Percentiles rank a stretch among this genome's conserved stretches.
Conservation (phyloP, 2,797 vertebrate species). For the Okamejei kenojei region DNA sequence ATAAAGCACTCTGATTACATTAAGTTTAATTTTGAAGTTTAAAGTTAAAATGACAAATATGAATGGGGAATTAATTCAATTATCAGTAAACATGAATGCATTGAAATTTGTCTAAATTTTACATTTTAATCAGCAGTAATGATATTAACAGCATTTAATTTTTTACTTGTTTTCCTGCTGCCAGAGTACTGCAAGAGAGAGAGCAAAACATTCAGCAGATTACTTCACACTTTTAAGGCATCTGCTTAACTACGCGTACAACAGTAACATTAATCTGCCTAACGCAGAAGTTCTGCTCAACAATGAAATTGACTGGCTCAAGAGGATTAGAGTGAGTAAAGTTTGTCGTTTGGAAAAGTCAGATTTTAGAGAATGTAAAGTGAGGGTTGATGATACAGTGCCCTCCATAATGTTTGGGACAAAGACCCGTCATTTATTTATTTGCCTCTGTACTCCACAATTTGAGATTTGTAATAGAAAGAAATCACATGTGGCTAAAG, state of each 20-base stretch:
- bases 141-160: background rate
- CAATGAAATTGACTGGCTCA: constrained; percentile 99
- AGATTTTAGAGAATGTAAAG: background rate
- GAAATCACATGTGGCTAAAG: no score
- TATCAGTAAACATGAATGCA: background rate
- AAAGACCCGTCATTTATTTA: no score
- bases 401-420: no score
- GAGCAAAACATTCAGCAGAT: constrained; percentile 94
- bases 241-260: constrained; percentile 95
- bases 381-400: background rate
- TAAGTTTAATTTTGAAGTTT: background rate
- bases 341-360: background rate
- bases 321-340: constrained; percentile 84
- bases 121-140: background rate
- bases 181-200: constrained; percentile 93
- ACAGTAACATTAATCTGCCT: constrained; percentile 96
- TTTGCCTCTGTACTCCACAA: no score
- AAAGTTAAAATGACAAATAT: background rate
- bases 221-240: constrained; percentile 94
- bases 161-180: constrained; percentile 40
- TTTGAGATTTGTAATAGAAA: no score
- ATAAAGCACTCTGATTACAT: background rate
- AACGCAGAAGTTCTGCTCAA: constrained; percentile 98
- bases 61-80: background rate
- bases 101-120: background rate